These are phyloP conservation scores for Galbula dea DNA, from an alignment of 2,113 vertebrate species.

Conservation along the genomic window DNA sequence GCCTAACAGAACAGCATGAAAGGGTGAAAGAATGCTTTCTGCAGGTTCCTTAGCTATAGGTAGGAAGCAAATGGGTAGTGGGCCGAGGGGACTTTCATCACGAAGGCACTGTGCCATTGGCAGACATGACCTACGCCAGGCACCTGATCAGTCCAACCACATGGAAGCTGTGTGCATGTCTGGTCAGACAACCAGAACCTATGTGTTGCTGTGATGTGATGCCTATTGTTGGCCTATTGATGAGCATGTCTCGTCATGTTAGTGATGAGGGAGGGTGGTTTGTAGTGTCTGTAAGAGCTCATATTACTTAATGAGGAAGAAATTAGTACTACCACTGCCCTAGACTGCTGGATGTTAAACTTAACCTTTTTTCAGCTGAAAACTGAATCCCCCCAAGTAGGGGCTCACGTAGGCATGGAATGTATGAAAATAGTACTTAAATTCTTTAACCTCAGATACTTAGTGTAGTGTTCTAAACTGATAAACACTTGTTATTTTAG, in stretches of 20 bases:
- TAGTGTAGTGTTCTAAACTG: neutral
- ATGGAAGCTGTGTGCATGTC: rapidly evolving
- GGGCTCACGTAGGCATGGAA: neutral
- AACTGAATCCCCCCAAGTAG: neutral
- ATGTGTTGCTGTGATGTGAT: neutral
- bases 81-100: neutral
- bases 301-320: neutral
- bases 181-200: neutral
- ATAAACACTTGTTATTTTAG: neutral
- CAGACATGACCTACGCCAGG: neutral
- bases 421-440: neutral
- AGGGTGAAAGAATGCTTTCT: neutral
- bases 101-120: rapidly evolving
- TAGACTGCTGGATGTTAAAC: neutral
- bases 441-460: neutral
- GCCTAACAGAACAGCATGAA: neutral
- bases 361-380: neutral
- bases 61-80: neutral
- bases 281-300: neutral
- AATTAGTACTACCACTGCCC: neutral
- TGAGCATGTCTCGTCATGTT: neutral
- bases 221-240: rapidly evolving
- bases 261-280: neutral
- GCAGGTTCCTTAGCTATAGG: neutral
- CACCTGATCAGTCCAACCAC: rapidly evolving